These are phyloP conservation scores for Benthosema pterotum DNA, from an alignment of 2,797 vertebrate species.

Conservation along the genomic window DNA sequence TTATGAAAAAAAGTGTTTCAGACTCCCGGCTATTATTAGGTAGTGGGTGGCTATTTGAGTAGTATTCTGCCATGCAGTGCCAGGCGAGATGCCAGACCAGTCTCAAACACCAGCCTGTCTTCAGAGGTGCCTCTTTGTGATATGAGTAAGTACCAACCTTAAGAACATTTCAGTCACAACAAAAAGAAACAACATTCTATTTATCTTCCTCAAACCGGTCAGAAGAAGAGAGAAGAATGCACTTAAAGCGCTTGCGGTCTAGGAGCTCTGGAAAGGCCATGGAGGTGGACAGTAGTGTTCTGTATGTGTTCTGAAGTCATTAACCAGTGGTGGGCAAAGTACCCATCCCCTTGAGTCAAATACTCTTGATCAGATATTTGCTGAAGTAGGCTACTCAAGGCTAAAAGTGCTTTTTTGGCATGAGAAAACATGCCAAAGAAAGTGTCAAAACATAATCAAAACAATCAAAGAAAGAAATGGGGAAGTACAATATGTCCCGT, in stretches of 20 bases:
- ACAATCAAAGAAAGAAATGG: too few species aligned
- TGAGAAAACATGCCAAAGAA: too few species aligned
- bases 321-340: too few species aligned
- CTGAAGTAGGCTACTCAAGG: too few species aligned
- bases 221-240: conserved; percentile 25
- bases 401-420: too few species aligned
- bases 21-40: too few species aligned
- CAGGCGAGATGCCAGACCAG: conserved; percentile 36
- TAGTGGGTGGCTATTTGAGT: too few species aligned
- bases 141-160: conserved; percentile 23
- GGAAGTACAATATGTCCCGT: too few species aligned
- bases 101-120: conserved; percentile 31
- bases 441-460: too few species aligned
- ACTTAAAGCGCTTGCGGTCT: conserved; percentile 58
- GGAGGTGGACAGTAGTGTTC: conserved; percentile 39
- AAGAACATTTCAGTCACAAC: conserved; percentile 51
- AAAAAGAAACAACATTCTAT: conserved; percentile 43
- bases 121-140: conserved; percentile 42
- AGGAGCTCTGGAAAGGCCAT: conserved; percentile 47
- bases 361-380: too few species aligned
- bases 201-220: conserved; percentile 54
- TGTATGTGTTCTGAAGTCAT: conserved; percentile 47
- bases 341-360: too few species aligned
- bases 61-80: conserved; percentile 48
- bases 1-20: too few species aligned